Conservation (phyloP, 2,113 vertebrate genomes). For the Raphicerus campestris region DNA sequence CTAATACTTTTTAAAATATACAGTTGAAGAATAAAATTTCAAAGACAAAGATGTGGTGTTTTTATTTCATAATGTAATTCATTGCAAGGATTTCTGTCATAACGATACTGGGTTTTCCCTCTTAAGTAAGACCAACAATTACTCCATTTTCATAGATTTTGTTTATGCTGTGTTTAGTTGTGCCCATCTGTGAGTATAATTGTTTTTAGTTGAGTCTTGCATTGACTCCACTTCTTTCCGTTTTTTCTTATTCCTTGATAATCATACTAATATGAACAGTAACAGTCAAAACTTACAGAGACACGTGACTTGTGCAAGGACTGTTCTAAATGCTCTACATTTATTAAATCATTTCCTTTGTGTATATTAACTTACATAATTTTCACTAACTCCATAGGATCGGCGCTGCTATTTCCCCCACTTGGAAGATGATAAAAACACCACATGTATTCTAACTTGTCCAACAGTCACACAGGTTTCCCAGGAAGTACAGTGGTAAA, state of each 20-base stretch:
- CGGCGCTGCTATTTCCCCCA: fast-evolving
- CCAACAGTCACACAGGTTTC: not conserved
- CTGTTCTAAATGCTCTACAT: not conserved
- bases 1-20: not conserved
- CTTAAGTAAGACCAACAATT: not conserved
- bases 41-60: not conserved
- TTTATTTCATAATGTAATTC: not conserved
- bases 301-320: not conserved
- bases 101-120: not conserved
- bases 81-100: not conserved
- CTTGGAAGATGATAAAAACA: not conserved
- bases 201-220: not conserved
- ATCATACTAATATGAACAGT: not conserved
- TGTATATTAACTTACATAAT: not conserved
- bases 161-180: not conserved
- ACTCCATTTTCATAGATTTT: not conserved
- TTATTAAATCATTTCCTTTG: not conserved
- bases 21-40: not conserved
- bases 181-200: not conserved
- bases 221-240: not conserved
- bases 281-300: not conserved
- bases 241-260: not conserved
- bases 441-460: not conserved
- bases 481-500: not conserved
- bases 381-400: not conserved